Percentiles rank a stretch among this genome's conserved stretches.
Conservation (phyloP, 2,797 vertebrate species). For the Neostethus bicornis region DNA sequence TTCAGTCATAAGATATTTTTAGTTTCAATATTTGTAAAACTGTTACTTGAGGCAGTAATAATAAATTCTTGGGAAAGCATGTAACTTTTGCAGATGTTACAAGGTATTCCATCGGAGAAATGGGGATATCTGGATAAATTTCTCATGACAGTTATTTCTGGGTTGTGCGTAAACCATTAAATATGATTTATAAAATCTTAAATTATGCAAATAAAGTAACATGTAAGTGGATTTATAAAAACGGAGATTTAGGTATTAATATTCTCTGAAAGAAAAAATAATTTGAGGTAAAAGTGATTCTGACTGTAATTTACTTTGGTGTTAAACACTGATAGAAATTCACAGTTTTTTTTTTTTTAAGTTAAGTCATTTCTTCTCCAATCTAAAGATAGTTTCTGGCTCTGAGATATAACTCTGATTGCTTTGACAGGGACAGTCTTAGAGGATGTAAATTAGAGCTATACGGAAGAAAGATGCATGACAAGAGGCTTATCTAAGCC, state of each 20-base stretch:
- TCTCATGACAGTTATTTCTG: not conserved
- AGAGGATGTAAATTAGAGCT: slow-evolving; percentile 47
- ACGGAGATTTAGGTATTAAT: slow-evolving; percentile 33
- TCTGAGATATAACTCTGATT: slow-evolving; percentile 50
- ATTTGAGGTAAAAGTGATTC: slow-evolving; percentile 10
- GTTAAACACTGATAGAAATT: slow-evolving; percentile 38
- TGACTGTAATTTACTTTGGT: not conserved
- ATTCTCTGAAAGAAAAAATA: slow-evolving; percentile 20
- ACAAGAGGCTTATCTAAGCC: slow-evolving; percentile 48
- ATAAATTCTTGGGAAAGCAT: not conserved
- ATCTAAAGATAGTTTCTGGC: slow-evolving; percentile 53
- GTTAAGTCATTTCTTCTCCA: slow-evolving; percentile 35
- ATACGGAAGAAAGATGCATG: slow-evolving; percentile 48
- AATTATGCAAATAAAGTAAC: not conserved
- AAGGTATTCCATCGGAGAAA: not conserved
- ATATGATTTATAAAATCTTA: slow-evolving; percentile 1
- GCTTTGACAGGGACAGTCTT: slow-evolving; percentile 46
- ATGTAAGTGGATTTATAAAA: slow-evolving; percentile 9
- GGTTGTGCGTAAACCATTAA: not conserved
- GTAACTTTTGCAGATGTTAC: not conserved
- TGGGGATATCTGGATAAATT: not conserved
- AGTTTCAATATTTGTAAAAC: not conserved
- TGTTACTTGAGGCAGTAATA: not conserved
- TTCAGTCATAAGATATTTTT: slow-evolving; percentile 11
- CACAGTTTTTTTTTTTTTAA: slow-evolving; percentile 25